A percentile compares a stretch with the other conserved stretches of the same genome.
Evolutionary conservation across 1,140 invertebrate species (phyloP).

Genomic region (Gryon sp.): DNA sequence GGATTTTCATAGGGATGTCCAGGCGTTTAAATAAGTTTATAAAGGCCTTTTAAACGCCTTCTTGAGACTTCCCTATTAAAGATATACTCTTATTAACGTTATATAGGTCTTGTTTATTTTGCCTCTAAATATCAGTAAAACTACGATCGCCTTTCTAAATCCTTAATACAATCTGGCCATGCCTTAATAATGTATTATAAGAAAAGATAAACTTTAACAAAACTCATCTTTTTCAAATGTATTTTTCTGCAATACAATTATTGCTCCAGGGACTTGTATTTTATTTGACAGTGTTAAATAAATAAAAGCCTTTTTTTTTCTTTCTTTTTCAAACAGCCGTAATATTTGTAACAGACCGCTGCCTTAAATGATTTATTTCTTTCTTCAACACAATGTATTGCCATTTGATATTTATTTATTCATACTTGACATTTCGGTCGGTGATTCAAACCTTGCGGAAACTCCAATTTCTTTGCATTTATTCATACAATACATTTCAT

Average conservation of each 20-base stretch:
- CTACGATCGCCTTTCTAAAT: too few relatives aligned
- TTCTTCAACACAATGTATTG: constrained; percentile 42
- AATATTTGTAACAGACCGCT: constrained; percentile 39
- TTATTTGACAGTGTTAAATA: constrained; percentile 27
- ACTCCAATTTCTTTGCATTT: constrained; percentile 64
- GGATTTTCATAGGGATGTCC: too few relatives aligned
- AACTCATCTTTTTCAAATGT: too few relatives aligned
- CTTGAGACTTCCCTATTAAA: too few relatives aligned
- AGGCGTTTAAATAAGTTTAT: too few relatives aligned
- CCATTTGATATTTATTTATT: constrained; percentile 66
- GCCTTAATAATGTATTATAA: too few relatives aligned
- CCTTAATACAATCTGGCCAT: too few relatives aligned
- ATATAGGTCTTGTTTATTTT: too few relatives aligned
- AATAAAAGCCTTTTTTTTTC: constrained; percentile 26
- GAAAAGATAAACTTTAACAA: too few relatives aligned
- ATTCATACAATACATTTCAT: constrained; percentile 63
- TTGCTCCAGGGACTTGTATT: constrained; percentile 15
- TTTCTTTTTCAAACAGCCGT: constrained; percentile 16
- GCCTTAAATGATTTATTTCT: constrained; percentile 58
- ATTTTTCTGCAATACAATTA: constrained; percentile 29
- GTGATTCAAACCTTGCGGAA: constrained; percentile 44
- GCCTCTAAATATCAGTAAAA: too few relatives aligned
- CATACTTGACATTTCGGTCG: constrained; percentile 63
- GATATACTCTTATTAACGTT: too few relatives aligned
- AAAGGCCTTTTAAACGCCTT: too few relatives aligned